Percentiles rank a stretch among this genome's conserved stretches.
These are phyloP conservation scores for Trichosurus vulpecula DNA, from an alignment of 2,797 vertebrate species.

Conservation along the genomic window DNA sequence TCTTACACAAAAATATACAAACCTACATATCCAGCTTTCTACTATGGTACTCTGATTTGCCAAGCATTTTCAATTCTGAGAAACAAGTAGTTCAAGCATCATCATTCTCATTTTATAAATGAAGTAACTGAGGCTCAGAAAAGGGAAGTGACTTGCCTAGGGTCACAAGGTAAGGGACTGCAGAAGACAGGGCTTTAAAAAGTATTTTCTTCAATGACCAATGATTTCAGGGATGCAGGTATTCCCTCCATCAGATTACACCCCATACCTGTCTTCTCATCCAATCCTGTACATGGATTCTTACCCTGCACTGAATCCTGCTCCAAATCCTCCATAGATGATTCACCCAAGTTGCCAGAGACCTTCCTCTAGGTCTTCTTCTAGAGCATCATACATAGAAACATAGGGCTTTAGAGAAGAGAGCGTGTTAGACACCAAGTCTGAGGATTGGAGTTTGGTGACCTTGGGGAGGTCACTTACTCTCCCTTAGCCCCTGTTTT, in stretches of 20 bases:
- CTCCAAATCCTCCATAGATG: neutral
- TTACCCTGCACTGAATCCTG: neutral
- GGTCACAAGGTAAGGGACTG: neutral
- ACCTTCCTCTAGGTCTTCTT: neutral
- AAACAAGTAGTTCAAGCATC: neutral
- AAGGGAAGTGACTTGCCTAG: neutral
- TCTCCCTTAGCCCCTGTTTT: neutral
- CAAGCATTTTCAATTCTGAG: neutral
- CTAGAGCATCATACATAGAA: neutral
- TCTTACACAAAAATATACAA: neutral
- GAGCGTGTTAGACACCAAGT: neutral
- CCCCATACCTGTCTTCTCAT: neutral
- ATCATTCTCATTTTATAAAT: neutral
- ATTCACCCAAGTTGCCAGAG: neutral
- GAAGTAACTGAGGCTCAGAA: neutral
- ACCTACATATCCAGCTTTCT: neutral
- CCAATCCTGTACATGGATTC: neutral
- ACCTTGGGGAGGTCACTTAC: neutral
- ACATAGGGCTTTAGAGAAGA: neutral
- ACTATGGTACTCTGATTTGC: neutral
- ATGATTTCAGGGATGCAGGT: neutral
- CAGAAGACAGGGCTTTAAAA: neutral
- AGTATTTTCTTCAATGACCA: neutral
- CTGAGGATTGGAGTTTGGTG: neutral
- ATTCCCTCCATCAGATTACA: neutral